Conservation (phyloP, 2,797 vertebrate species). For the Ispidina picta region DNA sequence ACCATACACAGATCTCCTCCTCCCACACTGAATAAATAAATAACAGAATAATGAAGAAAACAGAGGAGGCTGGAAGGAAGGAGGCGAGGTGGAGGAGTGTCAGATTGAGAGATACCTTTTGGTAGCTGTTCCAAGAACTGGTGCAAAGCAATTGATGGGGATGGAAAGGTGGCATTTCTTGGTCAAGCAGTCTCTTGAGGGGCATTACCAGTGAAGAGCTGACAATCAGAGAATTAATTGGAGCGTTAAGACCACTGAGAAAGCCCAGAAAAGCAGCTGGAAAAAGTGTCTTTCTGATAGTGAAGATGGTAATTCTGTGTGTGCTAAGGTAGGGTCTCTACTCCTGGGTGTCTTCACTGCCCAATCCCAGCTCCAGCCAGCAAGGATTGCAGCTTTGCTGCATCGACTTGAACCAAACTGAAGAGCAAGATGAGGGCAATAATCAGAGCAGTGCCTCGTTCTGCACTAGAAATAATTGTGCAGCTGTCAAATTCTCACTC, state of each 20-base stretch:
- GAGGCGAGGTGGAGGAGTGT: not conserved
- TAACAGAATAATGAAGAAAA: not conserved
- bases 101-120: not conserved
- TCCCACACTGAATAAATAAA: too few relatives aligned
- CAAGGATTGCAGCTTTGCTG: not conserved
- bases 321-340: not conserved
- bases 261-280: conserved; percentile 12
- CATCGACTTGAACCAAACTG: not conserved
- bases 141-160: not conserved
- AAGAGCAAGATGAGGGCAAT: conserved; percentile 35
- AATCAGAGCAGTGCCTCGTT: conserved; percentile 14
- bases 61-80: not conserved
- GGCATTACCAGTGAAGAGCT: not conserved
- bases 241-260: not conserved
- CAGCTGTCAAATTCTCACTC: conserved; percentile 57
- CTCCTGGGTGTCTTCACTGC: not conserved
- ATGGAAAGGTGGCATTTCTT: not conserved
- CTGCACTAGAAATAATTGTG: conserved; percentile 54
- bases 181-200: not conserved
- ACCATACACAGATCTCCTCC: not conserved
- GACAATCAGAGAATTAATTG: not conserved
- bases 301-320: not conserved
- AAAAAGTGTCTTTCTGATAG: not conserved
- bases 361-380: conserved; percentile 10
- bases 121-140: not conserved